Conservation (phyloP, 1,140 invertebrate genomes). For the Bombus sibiricus region DNA sequence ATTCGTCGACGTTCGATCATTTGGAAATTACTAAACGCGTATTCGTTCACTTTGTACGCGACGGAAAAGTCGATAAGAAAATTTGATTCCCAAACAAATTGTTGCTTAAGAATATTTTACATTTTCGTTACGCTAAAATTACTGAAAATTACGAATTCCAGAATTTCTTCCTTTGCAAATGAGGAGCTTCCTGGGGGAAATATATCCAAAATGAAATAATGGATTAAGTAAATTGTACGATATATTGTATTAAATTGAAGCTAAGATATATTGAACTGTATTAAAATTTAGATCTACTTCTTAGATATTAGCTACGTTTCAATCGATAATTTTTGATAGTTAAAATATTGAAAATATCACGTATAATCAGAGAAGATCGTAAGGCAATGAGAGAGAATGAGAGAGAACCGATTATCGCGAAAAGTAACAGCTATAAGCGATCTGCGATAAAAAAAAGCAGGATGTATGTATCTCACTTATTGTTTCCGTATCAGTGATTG, state of each 20-base stretch:
- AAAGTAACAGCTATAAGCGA: neutral
- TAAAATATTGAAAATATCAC: too few species aligned
- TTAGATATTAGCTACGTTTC: too few species aligned
- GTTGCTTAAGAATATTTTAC: too few species aligned
- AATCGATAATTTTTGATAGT: too few species aligned
- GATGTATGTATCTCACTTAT: too few species aligned
- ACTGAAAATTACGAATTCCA: neutral
- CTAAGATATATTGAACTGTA: too few species aligned
- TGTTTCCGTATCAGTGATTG: neutral
- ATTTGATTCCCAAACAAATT: neutral
- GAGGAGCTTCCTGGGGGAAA: neutral
- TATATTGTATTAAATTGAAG: too few species aligned
- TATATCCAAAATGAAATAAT: neutral
- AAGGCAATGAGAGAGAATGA: neutral
- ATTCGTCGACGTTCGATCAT: neutral
- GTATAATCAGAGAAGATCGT: neutral
- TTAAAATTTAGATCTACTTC: too few species aligned
- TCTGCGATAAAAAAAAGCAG: neutral
- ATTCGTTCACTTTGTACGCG: too few species aligned
- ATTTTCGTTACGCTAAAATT: too few species aligned
- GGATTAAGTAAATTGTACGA: too few species aligned
- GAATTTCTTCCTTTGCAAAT: neutral
- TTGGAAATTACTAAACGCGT: neutral
- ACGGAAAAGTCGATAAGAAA: neutral
- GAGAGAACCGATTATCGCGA: neutral